Base-by-base conservation (phyloP, 1,140 invertebrate species). In the Venturia canescens region DNA sequence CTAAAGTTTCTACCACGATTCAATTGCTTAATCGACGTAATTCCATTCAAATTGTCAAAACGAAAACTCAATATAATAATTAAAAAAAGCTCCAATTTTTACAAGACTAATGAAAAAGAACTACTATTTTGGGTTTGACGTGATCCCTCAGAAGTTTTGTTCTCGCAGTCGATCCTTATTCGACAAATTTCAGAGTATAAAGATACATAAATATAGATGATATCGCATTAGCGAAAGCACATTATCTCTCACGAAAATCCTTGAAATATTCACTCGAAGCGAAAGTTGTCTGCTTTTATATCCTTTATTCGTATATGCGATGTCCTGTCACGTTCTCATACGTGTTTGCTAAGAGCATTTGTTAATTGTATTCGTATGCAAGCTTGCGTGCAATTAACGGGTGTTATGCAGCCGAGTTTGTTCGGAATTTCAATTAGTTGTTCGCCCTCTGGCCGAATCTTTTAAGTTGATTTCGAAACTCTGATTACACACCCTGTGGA, bases 331-430 rank as follows among this genome's bases (percentile, higher is more conserved):
- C 50, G 50, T 53, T 29, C 48, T 53, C 26, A 74, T 74, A 48
- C 38, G 15, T 53, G 67, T 34, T 15, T 29, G 50, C 21, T 53
- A 29, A 74, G 50, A 74, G 11, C 71, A 18, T 72, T 21, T 21
- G 50, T 53, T 18, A 53, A 72, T 50, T 29, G 44, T 27, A 50
- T 16, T 9, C 26, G 23, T 53, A 72, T 48, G 18, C 48, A 26
- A 34, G 13, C 18, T 34, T 53, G 71, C 71, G 71, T 74, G 71
- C 50, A 74, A 74, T 74, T 74, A 74, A 74, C 71, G 71, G 71
- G 71, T 74, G 48, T 50, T 74, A 74, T 53, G 48, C 38, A 74
- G 23, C 50, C 21, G 38, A 53, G 71, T 74, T 74, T 48, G 71
- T 74, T 74, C 44, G 26, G 48, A 74, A 74, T 74, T 74, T 74